These are phyloP conservation scores for Chymomyza caudatula DNA, from an alignment of 2,888 invertebrate genomes.

Conservation along the genomic window DNA sequence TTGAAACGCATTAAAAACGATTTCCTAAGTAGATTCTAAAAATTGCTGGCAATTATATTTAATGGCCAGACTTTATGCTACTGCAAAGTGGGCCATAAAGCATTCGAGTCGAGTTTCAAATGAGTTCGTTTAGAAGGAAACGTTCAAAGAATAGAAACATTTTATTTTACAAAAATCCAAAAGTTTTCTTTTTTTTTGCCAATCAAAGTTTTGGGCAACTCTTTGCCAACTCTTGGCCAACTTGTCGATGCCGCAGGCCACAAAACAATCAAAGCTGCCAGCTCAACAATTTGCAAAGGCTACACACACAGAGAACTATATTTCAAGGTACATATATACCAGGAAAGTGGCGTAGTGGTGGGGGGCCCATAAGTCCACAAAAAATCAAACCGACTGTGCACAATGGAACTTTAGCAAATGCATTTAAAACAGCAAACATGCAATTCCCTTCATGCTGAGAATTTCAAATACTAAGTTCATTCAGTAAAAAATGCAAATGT, in stretches of 20 bases:
- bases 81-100: constrained; percentile 32
- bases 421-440: too few species aligned
- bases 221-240: constrained; percentile 36
- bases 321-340: constrained; percentile 14
- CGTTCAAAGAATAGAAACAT: constrained; percentile 17
- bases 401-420: too few species aligned
- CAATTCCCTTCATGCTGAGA: too few species aligned
- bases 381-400: too few species aligned
- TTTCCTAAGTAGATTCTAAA: constrained; percentile 67
- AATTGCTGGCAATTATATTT: constrained; percentile 67
- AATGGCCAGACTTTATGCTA: constrained; percentile 51
- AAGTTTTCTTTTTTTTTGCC: constrained; percentile 26
- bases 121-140: neutral
- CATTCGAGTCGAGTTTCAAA: neutral
- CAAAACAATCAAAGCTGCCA: constrained; percentile 62
- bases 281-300: constrained; percentile 23
- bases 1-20: constrained; percentile 61
- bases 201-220: constrained; percentile 25
- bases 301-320: constrained; percentile 7
- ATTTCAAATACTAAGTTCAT: too few species aligned
- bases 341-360: neutral
- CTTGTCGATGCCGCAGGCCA: constrained; percentile 44
- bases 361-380: too few species aligned
- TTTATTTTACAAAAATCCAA: constrained; percentile 44
- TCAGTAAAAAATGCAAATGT: too few species aligned